Evolutionary conservation across 2,113 vertebrate species (phyloP).

Genomic region (Rhizomys pruinosus): DNA sequence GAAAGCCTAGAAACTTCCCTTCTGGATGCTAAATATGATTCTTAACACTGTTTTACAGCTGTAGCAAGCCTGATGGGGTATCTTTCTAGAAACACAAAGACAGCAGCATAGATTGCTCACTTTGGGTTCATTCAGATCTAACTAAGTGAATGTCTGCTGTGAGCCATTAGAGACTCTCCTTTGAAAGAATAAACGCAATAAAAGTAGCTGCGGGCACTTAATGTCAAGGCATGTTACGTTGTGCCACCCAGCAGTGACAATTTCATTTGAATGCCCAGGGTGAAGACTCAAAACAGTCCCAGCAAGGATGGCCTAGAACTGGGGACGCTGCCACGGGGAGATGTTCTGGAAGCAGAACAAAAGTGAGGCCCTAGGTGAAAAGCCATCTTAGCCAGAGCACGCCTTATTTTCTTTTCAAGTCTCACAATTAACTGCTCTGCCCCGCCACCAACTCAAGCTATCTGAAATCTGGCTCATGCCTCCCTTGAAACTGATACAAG

Average conservation of each 20-base stretch:
- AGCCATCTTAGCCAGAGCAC: slow-evolving; percentile 79
- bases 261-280: slow-evolving; percentile 87
- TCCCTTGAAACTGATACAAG: slow-evolving; percentile 81
- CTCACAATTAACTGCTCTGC: slow-evolving; percentile 84
- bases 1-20: slow-evolving; percentile 54
- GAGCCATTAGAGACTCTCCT: slow-evolving; percentile 85
- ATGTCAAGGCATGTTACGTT: slow-evolving; percentile 85
- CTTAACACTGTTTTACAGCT: slow-evolving; percentile 28
- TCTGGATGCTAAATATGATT: slow-evolving; percentile 13
- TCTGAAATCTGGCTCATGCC: slow-evolving; percentile 83
- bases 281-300: slow-evolving; percentile 82
- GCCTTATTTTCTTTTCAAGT: slow-evolving; percentile 85
- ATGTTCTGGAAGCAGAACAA: slow-evolving; percentile 81
- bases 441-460: slow-evolving; percentile 72
- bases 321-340: slow-evolving; percentile 76
- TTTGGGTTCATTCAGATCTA: slow-evolving; percentile 86
- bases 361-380: slow-evolving; percentile 79
- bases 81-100: slow-evolving; percentile 76
- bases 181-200: slow-evolving; percentile 86
- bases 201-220: slow-evolving; percentile 85
- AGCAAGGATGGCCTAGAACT: slow-evolving; percentile 74
- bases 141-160: slow-evolving; percentile 83
- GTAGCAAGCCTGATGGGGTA: slow-evolving; percentile 4
- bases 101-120: slow-evolving; percentile 76
- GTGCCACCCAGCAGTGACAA: slow-evolving; percentile 86